A percentile compares a stretch with the other conserved stretches of the same genome.
These are phyloP conservation scores for Nomada flava DNA, from an alignment of 2,888 invertebrate genomes.

Conservation along the genomic window DNA sequence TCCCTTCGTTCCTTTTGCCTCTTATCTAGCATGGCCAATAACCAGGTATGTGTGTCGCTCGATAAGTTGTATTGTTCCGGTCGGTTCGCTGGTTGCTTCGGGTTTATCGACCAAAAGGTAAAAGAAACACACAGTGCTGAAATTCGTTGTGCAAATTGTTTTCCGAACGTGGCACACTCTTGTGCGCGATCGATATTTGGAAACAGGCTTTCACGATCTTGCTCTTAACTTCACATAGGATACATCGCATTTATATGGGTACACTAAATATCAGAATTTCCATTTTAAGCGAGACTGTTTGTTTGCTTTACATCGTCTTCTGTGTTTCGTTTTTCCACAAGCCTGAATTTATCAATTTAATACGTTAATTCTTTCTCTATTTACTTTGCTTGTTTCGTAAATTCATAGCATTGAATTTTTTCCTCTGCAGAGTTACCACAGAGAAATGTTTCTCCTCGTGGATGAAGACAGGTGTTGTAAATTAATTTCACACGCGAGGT, in stretches of 20 bases:
- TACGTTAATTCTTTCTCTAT: too few species aligned
- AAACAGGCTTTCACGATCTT: not conserved
- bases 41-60: constrained; percentile 66
- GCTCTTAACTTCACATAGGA: not conserved
- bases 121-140: constrained; percentile 40
- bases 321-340: too few species aligned
- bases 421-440: too few species aligned
- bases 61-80: constrained; percentile 64
- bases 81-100: constrained; percentile 47
- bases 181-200: not conserved
- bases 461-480: too few species aligned
- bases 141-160: constrained; percentile 53
- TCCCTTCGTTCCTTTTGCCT: constrained; percentile 46
- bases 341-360: too few species aligned
- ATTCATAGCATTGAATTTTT: too few species aligned
- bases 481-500: too few species aligned
- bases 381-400: too few species aligned
- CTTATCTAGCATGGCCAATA: constrained; percentile 66
- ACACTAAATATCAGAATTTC: too few species aligned
- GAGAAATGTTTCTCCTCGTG: too few species aligned
- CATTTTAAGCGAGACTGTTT: not conserved
- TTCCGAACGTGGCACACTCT: not conserved
- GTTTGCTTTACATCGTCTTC: not conserved
- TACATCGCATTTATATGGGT: too few species aligned
- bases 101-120: constrained; percentile 46